Base-by-base conservation (phyloP, 1,140 invertebrate species). In the roundworm (Caenorhabditis elegans) region DNA sequence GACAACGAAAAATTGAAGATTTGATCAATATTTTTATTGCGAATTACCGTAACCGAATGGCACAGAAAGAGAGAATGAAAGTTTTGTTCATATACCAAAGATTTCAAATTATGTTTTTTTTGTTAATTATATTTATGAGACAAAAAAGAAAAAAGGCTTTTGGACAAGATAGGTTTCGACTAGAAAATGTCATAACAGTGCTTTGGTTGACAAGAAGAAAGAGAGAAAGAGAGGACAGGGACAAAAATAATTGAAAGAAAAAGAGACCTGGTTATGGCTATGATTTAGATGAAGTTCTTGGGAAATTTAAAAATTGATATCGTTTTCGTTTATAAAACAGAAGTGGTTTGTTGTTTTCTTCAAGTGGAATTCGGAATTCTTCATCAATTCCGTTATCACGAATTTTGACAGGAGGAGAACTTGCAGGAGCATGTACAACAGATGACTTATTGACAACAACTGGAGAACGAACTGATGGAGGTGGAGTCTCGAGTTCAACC, bases 281-380 rank as follows among this genome's bases (percentile, higher is more conserved):
- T 36, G 86, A 86, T 79, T 83, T 84, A 36, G 86, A 84, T 26
- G 82, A 82, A 15, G 86, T 83, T 43, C 86, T 70, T 26, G 85
- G 85, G 51, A 86, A 86, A 80, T 84, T 86, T 15, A 86, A 78
- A 65, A 86, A 86, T 55, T 86, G 86, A 51, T 86, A 86, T 31
- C 86, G 80, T 83, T 86, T 86, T 70, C 85, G 76, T 82, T 78
- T 83, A 28, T 78, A 83, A 36, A 83, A 83, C 15, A 83, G 48
- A 6, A 83, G n/a, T 10, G 83, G 76, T 36, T 84, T 84, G 60
- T 84, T 84, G 28, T 81, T 79, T 17, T 83, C 83, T 55, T 84
- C 80, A 11, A 83, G 65, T 19, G 82, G 82, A 48, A 83, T 83
- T 34, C 77, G 51, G 19, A 83, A 53, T 48, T 79, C 76, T 43